phyloP scores from a whole-genome alignment of 1,140 invertebrate species.

The Vanessa tameamea region DNA sequence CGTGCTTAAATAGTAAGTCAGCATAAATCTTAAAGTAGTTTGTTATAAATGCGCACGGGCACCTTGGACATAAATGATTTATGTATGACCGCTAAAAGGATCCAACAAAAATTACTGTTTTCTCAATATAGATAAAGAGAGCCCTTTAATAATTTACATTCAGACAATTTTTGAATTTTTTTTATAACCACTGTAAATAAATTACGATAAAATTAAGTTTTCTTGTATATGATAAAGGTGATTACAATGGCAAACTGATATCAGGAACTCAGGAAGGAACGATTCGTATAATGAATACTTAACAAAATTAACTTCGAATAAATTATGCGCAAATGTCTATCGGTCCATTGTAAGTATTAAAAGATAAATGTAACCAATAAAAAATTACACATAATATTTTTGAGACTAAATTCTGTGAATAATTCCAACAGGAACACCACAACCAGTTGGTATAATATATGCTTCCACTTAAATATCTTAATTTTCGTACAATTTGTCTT shows the following conservation, averaged over 20 bases:
- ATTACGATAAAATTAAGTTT: no score
- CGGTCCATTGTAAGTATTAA: background rate
- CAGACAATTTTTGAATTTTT: no score
- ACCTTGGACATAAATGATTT: conserved; percentile 59
- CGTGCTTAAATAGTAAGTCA: conserved; percentile 34
- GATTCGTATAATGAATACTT: background rate
- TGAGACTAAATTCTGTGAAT: background rate
- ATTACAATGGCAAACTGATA: no score
- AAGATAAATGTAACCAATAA: background rate
- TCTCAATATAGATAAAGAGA: background rate
- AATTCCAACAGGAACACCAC: background rate
- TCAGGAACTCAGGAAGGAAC: no score
- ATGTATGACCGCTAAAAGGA: conserved; percentile 50
- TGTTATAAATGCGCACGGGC: conserved; percentile 55
- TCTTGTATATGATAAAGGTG: no score
- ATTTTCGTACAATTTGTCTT: conserved; percentile 5
- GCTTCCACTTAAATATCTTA: background rate
- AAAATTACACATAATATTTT: background rate
- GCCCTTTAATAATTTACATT: no score
- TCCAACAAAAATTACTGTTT: conserved; percentile 9
- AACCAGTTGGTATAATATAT: background rate
- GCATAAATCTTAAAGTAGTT: conserved; percentile 36
- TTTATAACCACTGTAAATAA: no score
- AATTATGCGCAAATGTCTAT: background rate
- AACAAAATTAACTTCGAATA: background rate